Evolutionary conservation across 2,113 vertebrate genomes (phyloP), one percentile per base, ranked within the genome.

Genomic region (Dasypus novemcinctus): DNA sequence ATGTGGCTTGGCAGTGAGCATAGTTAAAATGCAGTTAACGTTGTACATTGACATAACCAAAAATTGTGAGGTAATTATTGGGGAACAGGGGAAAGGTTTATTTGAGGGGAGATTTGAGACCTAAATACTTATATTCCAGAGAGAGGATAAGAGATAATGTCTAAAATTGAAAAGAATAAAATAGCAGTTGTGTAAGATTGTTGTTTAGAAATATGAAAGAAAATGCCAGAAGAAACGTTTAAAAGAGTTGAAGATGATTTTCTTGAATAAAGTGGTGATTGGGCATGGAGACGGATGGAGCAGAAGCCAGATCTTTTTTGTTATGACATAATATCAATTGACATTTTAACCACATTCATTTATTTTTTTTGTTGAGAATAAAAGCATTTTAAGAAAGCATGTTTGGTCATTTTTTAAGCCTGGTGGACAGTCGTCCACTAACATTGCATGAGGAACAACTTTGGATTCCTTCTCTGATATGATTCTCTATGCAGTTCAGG

Each of bases 351-450:
- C 52, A 38, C 46, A 17, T 46, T 1, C 2, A 0, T 17, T 2
- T 85, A 20, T 72, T 89, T 41, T 41, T 88, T 71, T 90, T 75
- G 64, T 46, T 52, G 23, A 96, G 72, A 88, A 80, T 75, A 31
- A 95, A 75, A 84, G 10, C 52, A 46, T 41, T 87, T 78, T 63
- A 43, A 43, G 82, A 59, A 59, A 81, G 15, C 49, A 43, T n/a
- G 27, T 41, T 86, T 25, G 57, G 18, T 36, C 15, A 17, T 89
- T 81, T 69, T 59, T 69, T 78, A 20, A 61, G 72, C 59, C 59
- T 80, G 21, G n/a, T 66, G 13, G 59, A 25, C 68, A 59, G 59
- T 13, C 68, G 90, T 29, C 75, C 36, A 20, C 78, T 59, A 36
- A 71, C 10, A 38, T 33, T 31, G 14, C 76, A 7, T 18, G 33